Percentiles rank a stretch among this genome's conserved stretches.
Conservation (phyloP, 2,797 vertebrate genomes). For the Micrastur ruficollis region DNA sequence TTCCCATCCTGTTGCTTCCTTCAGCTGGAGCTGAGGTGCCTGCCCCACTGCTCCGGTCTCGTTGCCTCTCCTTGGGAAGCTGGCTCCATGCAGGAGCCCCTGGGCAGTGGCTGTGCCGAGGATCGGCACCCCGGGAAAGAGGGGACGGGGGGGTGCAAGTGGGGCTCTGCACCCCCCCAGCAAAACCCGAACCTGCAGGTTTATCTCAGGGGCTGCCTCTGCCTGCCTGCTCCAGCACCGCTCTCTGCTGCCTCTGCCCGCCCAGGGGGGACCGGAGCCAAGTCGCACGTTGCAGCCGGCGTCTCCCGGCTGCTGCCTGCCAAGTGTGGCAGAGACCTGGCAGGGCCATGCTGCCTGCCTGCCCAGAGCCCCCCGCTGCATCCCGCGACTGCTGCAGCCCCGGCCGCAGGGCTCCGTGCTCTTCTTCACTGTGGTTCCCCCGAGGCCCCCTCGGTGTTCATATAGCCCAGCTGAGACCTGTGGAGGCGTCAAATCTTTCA, state of each 20-base stretch:
- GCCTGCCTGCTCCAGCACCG: neutral
- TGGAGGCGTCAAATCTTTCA: neutral
- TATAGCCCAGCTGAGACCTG: neutral
- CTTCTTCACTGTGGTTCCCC: neutral
- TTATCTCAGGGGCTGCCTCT: neutral
- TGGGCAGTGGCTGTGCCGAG: rapidly evolving
- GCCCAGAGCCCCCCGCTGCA: neutral
- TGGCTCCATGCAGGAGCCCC: neutral
- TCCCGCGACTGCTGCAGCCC: neutral
- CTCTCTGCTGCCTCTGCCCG: neutral
- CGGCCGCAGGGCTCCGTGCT: rapidly evolving
- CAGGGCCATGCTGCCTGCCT: neutral
- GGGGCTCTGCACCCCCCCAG: neutral
- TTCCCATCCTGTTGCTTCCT: neutral
- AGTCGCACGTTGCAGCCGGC: neutral
- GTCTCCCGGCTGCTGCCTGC: neutral
- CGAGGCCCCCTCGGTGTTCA: rapidly evolving
- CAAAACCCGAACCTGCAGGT: neutral
- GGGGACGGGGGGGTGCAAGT: neutral
- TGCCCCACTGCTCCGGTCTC: neutral
- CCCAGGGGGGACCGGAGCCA: neutral
- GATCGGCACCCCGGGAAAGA: neutral
- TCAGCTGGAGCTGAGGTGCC: neutral
- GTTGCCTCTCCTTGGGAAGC: neutral
- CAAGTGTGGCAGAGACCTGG: constrained; percentile 50